Conservation (phyloP, 2,113 vertebrate species). For the Odocoileus hemionus region DNA sequence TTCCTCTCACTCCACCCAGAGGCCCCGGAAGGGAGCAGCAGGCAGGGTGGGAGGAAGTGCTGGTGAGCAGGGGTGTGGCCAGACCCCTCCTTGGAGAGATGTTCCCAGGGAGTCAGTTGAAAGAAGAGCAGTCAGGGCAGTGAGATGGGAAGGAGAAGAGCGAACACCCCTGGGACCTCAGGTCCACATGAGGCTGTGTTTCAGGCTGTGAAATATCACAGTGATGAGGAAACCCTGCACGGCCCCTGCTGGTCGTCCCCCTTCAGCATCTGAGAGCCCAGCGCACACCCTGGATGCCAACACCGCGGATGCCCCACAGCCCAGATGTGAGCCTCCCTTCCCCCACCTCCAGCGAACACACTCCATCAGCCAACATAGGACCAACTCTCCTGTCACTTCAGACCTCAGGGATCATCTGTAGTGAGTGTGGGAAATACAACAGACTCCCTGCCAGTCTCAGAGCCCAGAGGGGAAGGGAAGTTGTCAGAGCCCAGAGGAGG, state of each 20-base stretch:
- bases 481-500: not conserved
- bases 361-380: not conserved
- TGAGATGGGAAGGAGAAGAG: not conserved
- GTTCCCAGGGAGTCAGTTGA: not conserved
- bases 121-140: not conserved
- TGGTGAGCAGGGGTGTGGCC: not conserved
- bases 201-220: not conserved
- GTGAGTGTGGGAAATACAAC: not conserved
- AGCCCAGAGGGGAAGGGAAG: not conserved
- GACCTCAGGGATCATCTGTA: not conserved
- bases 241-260: rapidly evolving
- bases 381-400: not conserved
- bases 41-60: not conserved
- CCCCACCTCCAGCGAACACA: rapidly evolving
- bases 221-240: not conserved
- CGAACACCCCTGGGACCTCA: not conserved
- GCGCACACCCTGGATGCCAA: not conserved
- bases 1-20: not conserved
- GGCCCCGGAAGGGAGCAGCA: not conserved
- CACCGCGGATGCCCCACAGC: rapidly evolving
- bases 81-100: not conserved
- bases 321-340: not conserved
- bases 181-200: not conserved
- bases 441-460: rapidly evolving
- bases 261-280: not conserved